These are phyloP conservation scores for Sebastes vulpes DNA, from an alignment of 2,797 vertebrate genomes.

Conservation along the genomic window DNA sequence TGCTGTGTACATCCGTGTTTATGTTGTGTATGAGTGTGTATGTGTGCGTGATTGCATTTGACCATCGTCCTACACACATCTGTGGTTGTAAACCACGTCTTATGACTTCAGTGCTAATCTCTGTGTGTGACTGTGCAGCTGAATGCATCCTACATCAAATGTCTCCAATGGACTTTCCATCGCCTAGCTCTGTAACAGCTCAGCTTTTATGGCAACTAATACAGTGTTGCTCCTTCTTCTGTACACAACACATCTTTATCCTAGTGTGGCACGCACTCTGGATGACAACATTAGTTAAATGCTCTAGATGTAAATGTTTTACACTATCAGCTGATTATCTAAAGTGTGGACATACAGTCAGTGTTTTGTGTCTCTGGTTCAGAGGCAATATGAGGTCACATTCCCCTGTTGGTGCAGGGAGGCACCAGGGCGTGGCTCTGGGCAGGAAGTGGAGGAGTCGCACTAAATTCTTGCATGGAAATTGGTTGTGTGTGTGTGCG, in stretches of 20 bases:
- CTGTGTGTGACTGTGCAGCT: slow-evolving; percentile 2
- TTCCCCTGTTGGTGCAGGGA: slow-evolving; percentile 66
- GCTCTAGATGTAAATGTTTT: slow-evolving; percentile 1
- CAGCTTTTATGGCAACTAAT: neutral
- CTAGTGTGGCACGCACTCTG: neutral
- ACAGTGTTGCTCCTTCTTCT: neutral
- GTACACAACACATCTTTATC: neutral
- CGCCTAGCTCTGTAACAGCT: neutral
- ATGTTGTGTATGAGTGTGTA: slow-evolving; percentile 14
- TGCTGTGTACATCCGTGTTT: slow-evolving; percentile 29
- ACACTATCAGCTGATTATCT: slow-evolving; percentile 11
- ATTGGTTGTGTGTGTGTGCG: slow-evolving; percentile 16
- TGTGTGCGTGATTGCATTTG: slow-evolving; percentile 3
- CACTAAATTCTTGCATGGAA: slow-evolving; percentile 60
- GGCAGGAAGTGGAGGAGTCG: slow-evolving; percentile 76
- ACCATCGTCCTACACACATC: neutral
- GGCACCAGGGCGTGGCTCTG: slow-evolving; percentile 68
- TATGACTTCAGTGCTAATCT: neutral
- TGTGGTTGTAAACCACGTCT: slow-evolving; percentile 6
- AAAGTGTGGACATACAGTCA: slow-evolving; percentile 8
- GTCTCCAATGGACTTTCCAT: neutral
- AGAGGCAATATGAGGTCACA: slow-evolving; percentile 80
- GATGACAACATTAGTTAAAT: neutral
- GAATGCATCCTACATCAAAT: slow-evolving; percentile 7
- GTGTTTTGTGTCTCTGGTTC: slow-evolving; percentile 43